These are phyloP conservation scores for Micromesistius poutassou DNA, from an alignment of 2,797 vertebrate species.

Conservation along the genomic window DNA sequence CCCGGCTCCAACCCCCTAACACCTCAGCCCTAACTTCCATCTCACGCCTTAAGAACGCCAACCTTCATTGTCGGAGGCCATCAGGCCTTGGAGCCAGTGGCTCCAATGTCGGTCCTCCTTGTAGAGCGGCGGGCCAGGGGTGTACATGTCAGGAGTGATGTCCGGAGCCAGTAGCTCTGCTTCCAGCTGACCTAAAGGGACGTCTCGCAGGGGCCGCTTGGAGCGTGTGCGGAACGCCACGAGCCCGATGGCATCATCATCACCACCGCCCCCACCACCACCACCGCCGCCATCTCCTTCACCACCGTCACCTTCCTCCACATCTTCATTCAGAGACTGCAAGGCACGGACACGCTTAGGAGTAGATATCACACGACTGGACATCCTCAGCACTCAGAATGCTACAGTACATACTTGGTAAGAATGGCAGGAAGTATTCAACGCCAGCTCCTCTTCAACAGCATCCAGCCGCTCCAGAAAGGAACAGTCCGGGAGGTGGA, in stretches of 20 bases:
- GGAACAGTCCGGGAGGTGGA: constrained; percentile 67
- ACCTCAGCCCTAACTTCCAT: background rate
- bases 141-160: constrained; percentile 92
- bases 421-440: constrained; percentile 73
- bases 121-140: constrained; percentile 30
- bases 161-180: constrained; percentile 88
- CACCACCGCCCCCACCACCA: background rate
- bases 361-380: background rate
- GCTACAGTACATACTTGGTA: constrained; percentile 73
- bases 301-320: background rate
- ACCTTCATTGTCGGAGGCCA: constrained; percentile 85
- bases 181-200: constrained; percentile 88
- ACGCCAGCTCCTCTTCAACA: constrained; percentile 87
- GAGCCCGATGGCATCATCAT: constrained; percentile 57
- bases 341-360: background rate
- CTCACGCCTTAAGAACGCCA: constrained; percentile 25
- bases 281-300: background rate
- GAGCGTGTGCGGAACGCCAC: constrained; percentile 89
- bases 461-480: constrained; percentile 92
- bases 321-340: constrained; percentile 34
- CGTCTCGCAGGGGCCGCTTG: constrained; percentile 82
- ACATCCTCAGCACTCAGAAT: background rate
- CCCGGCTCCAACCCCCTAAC: background rate
- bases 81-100: constrained; percentile 86
- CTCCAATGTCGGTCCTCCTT: constrained; percentile 89